Base-by-base conservation (phyloP, 2,888 invertebrate species). In the Andricus quercusramuli region DNA sequence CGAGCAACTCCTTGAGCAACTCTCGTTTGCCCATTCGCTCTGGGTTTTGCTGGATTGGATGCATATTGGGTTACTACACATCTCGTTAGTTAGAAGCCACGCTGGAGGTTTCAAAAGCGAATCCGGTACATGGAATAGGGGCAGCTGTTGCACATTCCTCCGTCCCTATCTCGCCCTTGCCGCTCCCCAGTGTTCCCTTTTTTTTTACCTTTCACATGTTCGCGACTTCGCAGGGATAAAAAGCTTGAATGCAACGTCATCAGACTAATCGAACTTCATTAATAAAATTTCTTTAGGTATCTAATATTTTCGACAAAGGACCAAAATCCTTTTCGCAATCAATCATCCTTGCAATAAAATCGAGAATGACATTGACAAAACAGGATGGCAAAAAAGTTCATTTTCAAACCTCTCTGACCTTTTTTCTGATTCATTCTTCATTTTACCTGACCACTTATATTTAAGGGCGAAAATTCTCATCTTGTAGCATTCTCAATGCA, bases 81-180 rank as follows among this genome's bases (percentile, higher is more conserved):
- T 88, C 81, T 86, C 84, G 85, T 85, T 84, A 79, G 85, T 85
- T 84, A 78, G 85, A 83, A 81, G 80, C 84, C 79, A 68, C 66
- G 77, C 82, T 44, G 85, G 80, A 83, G 83, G 83, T 89, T 89
- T 89, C 84, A 88, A 89, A 90, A 89, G 88, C 87, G 86, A 89
- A 88, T 85, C 83, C 85, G 83, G 56, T n/a, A 56, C 56, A 78
- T 79, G 86, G 80, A 78, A 87, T 86, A 89, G 86, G 90, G 90
- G 90, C 90, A 90, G 90, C 89, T 90, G 90, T 86, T 85, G 85
- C 87, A 84, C 88, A 89, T 90, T 90, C 90, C 88, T 85, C 22
- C 81, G 85, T 86, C 83, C 86, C 85, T 87, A 86, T 84, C 80
- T 85, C 56, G 66, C 65, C 77, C 79, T 41, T 67, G 32, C 64